Percentiles rank a stretch among this genome's conserved stretches.
These are phyloP conservation scores for Columbina picui DNA, from an alignment of 2,113 vertebrate genomes.

Conservation along the genomic window DNA sequence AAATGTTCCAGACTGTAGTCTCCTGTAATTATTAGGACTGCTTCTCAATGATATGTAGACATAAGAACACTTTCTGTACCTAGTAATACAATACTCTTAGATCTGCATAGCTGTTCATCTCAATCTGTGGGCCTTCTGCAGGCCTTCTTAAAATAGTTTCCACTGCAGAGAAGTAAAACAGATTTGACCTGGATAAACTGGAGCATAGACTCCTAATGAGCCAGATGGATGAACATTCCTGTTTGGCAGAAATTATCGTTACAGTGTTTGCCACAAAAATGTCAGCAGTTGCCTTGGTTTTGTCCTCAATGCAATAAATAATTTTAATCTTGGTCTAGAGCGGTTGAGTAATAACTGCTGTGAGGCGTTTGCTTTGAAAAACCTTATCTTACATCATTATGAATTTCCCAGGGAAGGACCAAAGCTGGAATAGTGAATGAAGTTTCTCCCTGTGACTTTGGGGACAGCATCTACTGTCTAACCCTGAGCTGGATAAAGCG, in stretches of 20 bases:
- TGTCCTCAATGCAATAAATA: background rate
- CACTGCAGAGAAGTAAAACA: slow-evolving; percentile 6
- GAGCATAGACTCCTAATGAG: background rate
- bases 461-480: background rate
- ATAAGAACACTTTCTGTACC: background rate
- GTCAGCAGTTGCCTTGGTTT: background rate
- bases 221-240: slow-evolving; percentile 31
- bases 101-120: background rate
- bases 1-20: background rate
- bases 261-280: background rate
- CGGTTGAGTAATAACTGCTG: background rate
- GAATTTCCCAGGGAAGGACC: background rate
- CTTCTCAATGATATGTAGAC: background rate
- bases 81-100: background rate
- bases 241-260: background rate
- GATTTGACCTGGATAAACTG: slow-evolving; percentile 50
- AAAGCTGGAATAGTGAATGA: background rate
- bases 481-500: background rate
- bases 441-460: background rate
- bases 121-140: background rate
- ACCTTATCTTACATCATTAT: rapidly evolving
- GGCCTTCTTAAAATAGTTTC: slow-evolving; percentile 24
- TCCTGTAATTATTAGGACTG: background rate
- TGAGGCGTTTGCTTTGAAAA: background rate
- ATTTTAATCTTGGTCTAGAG: background rate